Percentiles rank a stretch among this genome's conserved stretches.
Conservation (phyloP, 2,888 invertebrate species). For the Thalpophila matura region DNA sequence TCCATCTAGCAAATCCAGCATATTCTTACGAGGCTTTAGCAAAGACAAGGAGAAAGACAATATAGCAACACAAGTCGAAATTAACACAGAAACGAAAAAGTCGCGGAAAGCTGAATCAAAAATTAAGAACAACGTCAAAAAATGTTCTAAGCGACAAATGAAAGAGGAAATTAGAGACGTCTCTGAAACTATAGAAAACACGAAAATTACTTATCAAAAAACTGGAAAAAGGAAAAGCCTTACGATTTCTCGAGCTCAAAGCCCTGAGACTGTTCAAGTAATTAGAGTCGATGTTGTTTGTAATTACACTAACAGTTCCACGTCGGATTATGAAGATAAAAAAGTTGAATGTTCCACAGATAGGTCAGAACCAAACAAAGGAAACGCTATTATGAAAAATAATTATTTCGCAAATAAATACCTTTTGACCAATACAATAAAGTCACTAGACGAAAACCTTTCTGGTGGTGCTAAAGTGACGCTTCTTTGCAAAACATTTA, state of each 20-base stretch:
- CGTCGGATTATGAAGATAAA: constrained; percentile 75
- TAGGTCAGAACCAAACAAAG: constrained; percentile 56
- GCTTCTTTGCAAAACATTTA: constrained; percentile 86
- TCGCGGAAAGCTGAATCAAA: constrained; percentile 62
- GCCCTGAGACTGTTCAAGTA: constrained; percentile 87
- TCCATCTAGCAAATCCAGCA: constrained; percentile 79
- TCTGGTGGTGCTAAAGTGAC: constrained; percentile 85
- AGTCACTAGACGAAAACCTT: constrained; percentile 81
- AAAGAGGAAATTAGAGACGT: constrained; percentile 58
- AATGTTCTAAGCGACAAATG: constrained; percentile 44
- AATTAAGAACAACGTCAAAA: constrained; percentile 59
- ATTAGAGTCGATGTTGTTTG: constrained; percentile 88
- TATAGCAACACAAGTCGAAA: constrained; percentile 75
- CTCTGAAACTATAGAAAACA: constrained; percentile 66
- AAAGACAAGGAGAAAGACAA: constrained; percentile 70
- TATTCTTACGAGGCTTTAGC: constrained; percentile 69
- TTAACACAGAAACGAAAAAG: constrained; percentile 64
- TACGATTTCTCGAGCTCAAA: constrained; percentile 84
- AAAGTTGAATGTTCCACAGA: constrained; percentile 49
- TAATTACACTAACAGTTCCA: constrained; percentile 72
- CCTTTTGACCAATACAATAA: constrained; percentile 82
- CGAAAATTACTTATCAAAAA: constrained; percentile 79
- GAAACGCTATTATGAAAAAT: constrained; percentile 67
- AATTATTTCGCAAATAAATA: constrained; percentile 80
- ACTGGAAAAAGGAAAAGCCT: constrained; percentile 84